Evolutionary conservation across 1,140 invertebrate genomes (phyloP), one percentile per base, ranked within the genome.

Genomic region (Drosophila orena): DNA sequence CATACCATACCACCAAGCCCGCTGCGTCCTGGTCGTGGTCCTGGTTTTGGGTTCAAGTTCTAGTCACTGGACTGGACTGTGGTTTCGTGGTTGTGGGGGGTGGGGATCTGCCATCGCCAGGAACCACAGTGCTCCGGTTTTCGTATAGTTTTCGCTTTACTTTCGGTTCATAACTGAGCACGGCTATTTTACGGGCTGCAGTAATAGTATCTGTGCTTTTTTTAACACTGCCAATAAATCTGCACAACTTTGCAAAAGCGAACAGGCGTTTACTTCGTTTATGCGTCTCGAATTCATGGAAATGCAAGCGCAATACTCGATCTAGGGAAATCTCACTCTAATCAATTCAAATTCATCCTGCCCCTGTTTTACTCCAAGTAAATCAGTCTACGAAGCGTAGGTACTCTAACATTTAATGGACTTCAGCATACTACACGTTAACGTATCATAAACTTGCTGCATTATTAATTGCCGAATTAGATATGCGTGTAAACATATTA

Each of bases 141-240:
- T 60, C 34, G 47, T 70, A 69, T 76, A 64, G 57, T 66, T 64
- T 76, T 37, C n/a, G 35, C 15, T 59, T 47, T 59, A 55, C 55
- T 75, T 71, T 66, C 42, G 57, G 55, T 62, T 68, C 64, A 73
- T 77, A 74, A 69, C 49, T 53, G 42, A 56, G 40, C 12, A 37
- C 35, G 17, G 34, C 14, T 49, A 64, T 68, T 72, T 57, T 50
- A 66, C 38, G 64, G 35, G 43, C 34, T 53, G 37, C 37, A 53
- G 37, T 53, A 27, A 22, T 34, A 14, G 46, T 54, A 60, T 57
- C 44, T 70, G 42, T 34, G 20, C 5, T 52, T 34, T 27, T 49
- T 76, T 46, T 53, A 35, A 43, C 35, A 54, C 44, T 57, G 68
- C 59, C 62, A 54, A 78, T 83, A 78, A 83, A 83, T 79, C 46